These are phyloP conservation scores for Ceratina japonica DNA, from an alignment of 1,140 invertebrate species.

Conservation along the genomic window DNA sequence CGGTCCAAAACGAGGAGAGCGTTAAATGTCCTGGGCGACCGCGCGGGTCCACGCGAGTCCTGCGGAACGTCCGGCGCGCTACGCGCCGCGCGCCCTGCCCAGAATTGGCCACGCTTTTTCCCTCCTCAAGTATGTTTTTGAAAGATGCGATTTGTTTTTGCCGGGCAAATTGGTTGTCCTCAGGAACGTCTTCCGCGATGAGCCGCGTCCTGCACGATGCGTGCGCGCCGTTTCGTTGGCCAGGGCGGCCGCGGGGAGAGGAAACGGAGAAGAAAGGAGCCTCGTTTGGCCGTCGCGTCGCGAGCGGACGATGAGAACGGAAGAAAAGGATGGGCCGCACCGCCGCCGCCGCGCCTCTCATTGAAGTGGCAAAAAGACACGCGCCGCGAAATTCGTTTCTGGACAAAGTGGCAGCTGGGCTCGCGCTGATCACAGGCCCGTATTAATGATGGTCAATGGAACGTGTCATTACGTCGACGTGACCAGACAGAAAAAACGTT, in stretches of 20 bases:
- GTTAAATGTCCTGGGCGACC: conserved; percentile 32
- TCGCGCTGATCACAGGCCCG: conserved; percentile 32
- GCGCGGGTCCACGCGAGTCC: not conserved
- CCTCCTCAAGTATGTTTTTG: conserved; percentile 72
- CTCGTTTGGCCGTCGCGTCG: conserved; percentile 26
- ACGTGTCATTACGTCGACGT: conserved; percentile 22
- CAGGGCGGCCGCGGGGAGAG: too few relatives aligned
- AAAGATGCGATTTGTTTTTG: conserved; percentile 74
- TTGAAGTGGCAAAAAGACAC: conserved; percentile 52
- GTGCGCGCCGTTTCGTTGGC: not conserved
- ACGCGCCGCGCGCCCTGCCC: conserved; percentile 11
- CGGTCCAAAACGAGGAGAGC: not conserved
- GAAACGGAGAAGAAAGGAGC: not conserved
- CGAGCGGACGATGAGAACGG: conserved; percentile 45
- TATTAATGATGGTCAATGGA: conserved; percentile 20
- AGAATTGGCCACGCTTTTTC: conserved; percentile 58
- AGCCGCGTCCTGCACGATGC: conserved; percentile 24
- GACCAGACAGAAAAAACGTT: not conserved
- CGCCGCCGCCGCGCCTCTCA: not conserved
- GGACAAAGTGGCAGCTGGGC: conserved; percentile 67
- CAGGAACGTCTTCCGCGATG: conserved; percentile 49
- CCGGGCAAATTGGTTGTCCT: conserved; percentile 59
- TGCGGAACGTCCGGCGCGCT: not conserved
- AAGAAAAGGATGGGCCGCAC: conserved; percentile 19
- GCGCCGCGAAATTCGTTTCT: conserved; percentile 64